Evolutionary conservation across 2,113 vertebrate species (phyloP), one percentile per base, ranked within the genome.

Genomic region (Corapipo altera): DNA sequence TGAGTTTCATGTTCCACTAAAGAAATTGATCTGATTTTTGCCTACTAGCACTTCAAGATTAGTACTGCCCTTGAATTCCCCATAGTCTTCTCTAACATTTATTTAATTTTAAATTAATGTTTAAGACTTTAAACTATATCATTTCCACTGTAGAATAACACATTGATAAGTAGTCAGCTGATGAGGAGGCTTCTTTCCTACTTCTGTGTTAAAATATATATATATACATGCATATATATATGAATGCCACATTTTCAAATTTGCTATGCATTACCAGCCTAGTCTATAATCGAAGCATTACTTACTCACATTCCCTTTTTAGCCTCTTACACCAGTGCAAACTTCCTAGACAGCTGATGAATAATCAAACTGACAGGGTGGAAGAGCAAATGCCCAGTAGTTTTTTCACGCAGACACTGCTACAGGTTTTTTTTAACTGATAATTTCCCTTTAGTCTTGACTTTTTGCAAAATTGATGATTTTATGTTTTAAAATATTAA

Each of bases 391-490:
- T 95, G 96, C 79, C 94, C 57, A 32, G 93, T 93, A 76, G 92
- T 95, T 92, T 88, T 97, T 95, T 94, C 77, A 86, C 41, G 91
- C 18, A 97, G 93, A 95, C 97, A 95, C 12, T 74, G 54, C 70
- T 96, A 71, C 62, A 93, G 89, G 76, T 41, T 91, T 97, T 97
- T 88, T 98, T 97, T 89, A 81, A 96, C 86, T 92, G 96, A 95
- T 95, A 91, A 96, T 97, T 97, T 97, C 76, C 90, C 95, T 97
- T 97, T 61, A 91, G 87, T 94, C 97, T 74, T 57, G 85, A 95
- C 70, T 94, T 97, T 96, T 87, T 98, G 95, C 77, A 98, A 98
- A 97, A 98, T 97, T 98, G 97, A 98, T 98, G 97, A 96, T 89
- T 97, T 66, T 85, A 51, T 94, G 96, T 96, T 95, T 96, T 98